Evolutionary conservation across 1,140 invertebrate genomes (phyloP), one percentile per base, ranked within the genome.

Genomic region (Teleopsis dalmanni): DNA sequence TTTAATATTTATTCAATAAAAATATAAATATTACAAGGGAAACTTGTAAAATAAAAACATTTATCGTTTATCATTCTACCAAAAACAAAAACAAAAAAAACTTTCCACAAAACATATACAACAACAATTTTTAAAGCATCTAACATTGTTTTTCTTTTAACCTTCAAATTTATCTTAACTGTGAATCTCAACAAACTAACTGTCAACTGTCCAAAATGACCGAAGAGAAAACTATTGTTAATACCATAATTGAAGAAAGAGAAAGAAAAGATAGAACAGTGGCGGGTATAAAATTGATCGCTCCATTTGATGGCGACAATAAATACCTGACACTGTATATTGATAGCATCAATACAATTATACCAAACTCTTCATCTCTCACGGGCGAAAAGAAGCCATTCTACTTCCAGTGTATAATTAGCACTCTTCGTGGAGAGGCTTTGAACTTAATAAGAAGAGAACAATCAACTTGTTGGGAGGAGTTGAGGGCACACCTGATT

Each of bases 371-470:
- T 13, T 14, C 33, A 14, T 14, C 31, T 23, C 29, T 35, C n/a
- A n/a, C 21, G 2, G 22, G 14, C 16, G 44, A 46, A 36, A 25
- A 34, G 31, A 46, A 21, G 10, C 38, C 38, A 4, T 46, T 46
- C 11, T 34, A 35, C 31, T 46, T 46, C 44, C 31, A 36, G 10
- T 36, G 44, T 21, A 36, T 46, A 36, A 36, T 35, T 25, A 36
- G 16, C 14, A 46, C 33, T 35, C 33, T 46, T 4, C 31, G 44
- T 4, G 43, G 43, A 21, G 27, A 29, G 5, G 43, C 43, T 35
- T 35, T 46, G 21, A 31, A 46, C 29, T 18, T 46, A 22, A 23
- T 46, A 22, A 35, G 25, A 35, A 46, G 43, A 46, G 43, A 46
- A 46, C 43, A 46, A 46, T 31, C 31, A 46, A 22, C 29, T 10